Base-by-base conservation (phyloP, 2,113 vertebrate species). In the Dendrocopos noguchii region DNA sequence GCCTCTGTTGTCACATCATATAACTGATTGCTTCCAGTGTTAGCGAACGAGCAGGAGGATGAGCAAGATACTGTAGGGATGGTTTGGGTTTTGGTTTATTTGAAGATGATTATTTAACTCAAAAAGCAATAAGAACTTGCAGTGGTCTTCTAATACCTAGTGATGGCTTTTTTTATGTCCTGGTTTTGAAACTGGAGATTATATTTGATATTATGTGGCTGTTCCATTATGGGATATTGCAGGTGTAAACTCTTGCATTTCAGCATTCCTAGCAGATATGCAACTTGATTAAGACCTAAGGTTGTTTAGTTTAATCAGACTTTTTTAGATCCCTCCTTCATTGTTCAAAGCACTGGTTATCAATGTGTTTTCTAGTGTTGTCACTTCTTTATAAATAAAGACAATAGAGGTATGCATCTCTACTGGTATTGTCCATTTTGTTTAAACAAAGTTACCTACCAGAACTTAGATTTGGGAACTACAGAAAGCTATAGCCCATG, bases 301-400 rank as follows among this genome's bases (percentile, higher is more conserved):
- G 90, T 82, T 93, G 88, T 97, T 97, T 28, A 88, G 91, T 92
- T 95, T 77, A 95, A 88, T 67, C 64, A 91, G 81, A 90, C 47
- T 96, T 97, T 98, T 98, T 96, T 95, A 97, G 96, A 95, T 94
- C 80, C 93, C 95, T 96, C 95, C 91, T 95, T 97, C 91, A 85
- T 88, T 96, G 83, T 97, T 97, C 93, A 90, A 97, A 97, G 82
- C 97, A 97, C 97, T 97, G 97, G 97, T 95, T 97, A 98, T 97
- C 94, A 86, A 94, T 97, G 96, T 98, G 95, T 97, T 98, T 98
- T 98, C 95, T 98, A 98, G 97, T 97, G 96, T 97, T 97, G 97
- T 97, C 95, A 97, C 93, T 96, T 97, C 95, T 98, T 98, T 97
- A 94, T 97, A 97, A 97, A 97, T 97, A 98, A 98, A 97, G 92